These are phyloP conservation scores for Stichopus horrens DNA, from an alignment of 53 echinoderm and acorn worm genomes.

Conservation along the genomic window DNA sequence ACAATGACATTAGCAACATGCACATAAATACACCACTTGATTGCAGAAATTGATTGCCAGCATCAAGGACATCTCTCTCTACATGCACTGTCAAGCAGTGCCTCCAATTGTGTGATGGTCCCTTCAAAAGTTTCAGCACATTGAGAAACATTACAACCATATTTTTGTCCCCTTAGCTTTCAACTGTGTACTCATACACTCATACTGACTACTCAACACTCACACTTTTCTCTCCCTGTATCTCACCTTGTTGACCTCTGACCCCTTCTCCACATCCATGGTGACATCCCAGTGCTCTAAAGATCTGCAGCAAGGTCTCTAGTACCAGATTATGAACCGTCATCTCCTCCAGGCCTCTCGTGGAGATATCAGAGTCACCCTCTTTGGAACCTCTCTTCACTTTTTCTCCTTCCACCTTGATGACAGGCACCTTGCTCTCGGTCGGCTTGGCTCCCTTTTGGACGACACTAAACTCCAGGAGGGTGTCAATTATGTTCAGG, in stretches of 20 bases:
- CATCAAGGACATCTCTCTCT: no score
- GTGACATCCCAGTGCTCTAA: constrained; percentile 91
- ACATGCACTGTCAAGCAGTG: no score
- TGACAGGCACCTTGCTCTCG: constrained; percentile 89
- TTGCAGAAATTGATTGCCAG: no score
- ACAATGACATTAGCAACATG: no score
- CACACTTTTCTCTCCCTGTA: no score
- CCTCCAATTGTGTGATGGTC: no score
- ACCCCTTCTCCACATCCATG: constrained; percentile 99
- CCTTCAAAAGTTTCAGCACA: no score
- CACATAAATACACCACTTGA: no score
- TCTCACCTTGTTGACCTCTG: constrained; percentile 88
- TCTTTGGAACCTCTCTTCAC: constrained; percentile 68
- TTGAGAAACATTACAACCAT: no score
- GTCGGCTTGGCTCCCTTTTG: constrained; percentile 71
- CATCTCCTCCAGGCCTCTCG: constrained; percentile 93
- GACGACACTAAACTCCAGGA: constrained; percentile 93
- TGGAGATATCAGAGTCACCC: constrained; percentile 69
- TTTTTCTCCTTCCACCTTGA: constrained; percentile 98
- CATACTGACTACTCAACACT: no score
- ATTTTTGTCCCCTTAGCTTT: no score
- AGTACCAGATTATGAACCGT: constrained; percentile 93
- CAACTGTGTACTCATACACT: no score
- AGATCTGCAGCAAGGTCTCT: constrained; percentile 92
- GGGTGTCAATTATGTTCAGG: constrained; percentile 94